Conservation (phyloP, 2,888 invertebrate genomes). For the Drosophila infuscata region DNA sequence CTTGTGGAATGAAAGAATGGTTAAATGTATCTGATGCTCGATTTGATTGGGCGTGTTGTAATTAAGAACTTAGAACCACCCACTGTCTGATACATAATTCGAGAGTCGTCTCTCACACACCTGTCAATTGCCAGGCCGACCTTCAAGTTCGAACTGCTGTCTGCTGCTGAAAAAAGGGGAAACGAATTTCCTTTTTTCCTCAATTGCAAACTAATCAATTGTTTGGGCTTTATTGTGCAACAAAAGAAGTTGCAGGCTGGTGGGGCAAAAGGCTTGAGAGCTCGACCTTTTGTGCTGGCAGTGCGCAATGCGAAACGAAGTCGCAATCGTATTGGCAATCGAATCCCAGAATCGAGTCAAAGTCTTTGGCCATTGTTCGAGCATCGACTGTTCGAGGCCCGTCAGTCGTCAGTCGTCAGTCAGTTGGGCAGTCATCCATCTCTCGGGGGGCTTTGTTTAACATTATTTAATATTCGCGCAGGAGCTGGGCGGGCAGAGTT, state of each 20-base stretch:
- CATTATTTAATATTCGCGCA: constrained; percentile 45
- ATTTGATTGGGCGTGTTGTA: constrained; percentile 36
- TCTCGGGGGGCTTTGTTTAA: constrained; percentile 35
- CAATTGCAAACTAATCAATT: constrained; percentile 84
- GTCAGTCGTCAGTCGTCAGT: constrained; percentile 26
- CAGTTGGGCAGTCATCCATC: constrained; percentile 45
- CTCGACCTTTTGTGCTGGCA: constrained; percentile 71
- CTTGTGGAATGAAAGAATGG: neutral
- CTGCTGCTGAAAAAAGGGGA: constrained; percentile 11
- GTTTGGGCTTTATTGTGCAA: constrained; percentile 80
- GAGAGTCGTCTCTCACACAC: constrained; percentile 46
- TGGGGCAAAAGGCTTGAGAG: constrained; percentile 70
- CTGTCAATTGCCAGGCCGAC: constrained; percentile 74
- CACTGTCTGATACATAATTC: constrained; percentile 3
- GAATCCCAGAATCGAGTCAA: constrained; percentile 41
- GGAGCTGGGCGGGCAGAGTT: constrained; percentile 26
- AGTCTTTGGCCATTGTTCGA: constrained; percentile 56
- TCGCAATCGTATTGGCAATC: constrained; percentile 36
- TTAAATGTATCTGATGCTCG: neutral
- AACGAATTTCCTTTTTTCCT: constrained; percentile 41
- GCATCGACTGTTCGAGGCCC: constrained; percentile 33
- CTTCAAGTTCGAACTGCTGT: constrained; percentile 3
- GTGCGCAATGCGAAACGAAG: constrained; percentile 48
- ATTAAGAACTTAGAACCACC: constrained; percentile 33
- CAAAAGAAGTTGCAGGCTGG: constrained; percentile 49